Evolutionary conservation across 2,797 vertebrate species (phyloP).

Genomic region (Lemur catta): DNA sequence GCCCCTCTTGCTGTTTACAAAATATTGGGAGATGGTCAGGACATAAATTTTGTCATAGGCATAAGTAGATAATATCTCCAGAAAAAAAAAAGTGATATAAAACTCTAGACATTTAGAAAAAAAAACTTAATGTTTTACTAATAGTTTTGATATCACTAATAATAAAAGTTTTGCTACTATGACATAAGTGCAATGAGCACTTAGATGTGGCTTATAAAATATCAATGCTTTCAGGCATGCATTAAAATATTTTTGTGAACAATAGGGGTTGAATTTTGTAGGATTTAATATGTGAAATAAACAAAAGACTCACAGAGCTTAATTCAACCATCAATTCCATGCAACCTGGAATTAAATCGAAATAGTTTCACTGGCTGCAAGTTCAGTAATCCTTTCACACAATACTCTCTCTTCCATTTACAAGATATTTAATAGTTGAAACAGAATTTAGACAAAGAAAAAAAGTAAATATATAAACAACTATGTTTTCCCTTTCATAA

Average conservation of each 20-base stretch:
- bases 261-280: not conserved
- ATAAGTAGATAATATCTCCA: not conserved
- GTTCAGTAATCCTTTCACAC: not conserved
- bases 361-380: not conserved
- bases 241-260: not conserved
- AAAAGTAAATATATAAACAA: not conserved
- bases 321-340: not conserved
- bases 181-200: not conserved
- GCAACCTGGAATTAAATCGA: not conserved
- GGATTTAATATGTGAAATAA: not conserved
- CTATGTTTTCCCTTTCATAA: not conserved
- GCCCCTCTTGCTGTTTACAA: not conserved
- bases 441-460: not conserved
- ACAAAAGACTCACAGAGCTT: not conserved
- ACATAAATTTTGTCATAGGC: not conserved
- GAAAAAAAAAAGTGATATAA: not conserved
- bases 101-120: not conserved
- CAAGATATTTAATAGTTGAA: not conserved
- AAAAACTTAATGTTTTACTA: not conserved
- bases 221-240: not conserved
- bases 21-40: not conserved
- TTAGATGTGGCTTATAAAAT: not conserved
- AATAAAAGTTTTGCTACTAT: not conserved
- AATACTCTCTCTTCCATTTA: not conserved
- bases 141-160: not conserved